phyloP scores from a whole-genome alignment of 2,888 invertebrate genomes.

The Pandemis cinnamomeana region DNA sequence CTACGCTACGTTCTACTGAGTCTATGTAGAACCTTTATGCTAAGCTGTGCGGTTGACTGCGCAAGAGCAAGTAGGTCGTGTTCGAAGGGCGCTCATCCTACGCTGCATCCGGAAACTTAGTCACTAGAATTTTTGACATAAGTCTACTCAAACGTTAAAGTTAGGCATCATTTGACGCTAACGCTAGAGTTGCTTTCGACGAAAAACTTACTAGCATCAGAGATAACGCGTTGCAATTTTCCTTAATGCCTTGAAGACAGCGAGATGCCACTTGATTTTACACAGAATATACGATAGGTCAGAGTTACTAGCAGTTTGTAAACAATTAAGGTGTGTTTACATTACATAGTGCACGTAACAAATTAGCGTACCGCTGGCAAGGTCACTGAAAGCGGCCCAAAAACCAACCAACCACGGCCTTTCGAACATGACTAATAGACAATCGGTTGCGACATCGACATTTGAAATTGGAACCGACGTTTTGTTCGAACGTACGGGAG shows the following conservation, averaged over 20 bases:
- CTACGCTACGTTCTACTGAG: too few relatives aligned
- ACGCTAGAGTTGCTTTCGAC: too few relatives aligned
- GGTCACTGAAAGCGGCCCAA: constrained; percentile 40
- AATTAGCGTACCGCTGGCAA: constrained; percentile 36
- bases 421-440: constrained; percentile 41
- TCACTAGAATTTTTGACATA: too few relatives aligned
- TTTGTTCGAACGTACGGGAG: not conserved
- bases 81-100: constrained; percentile 9
- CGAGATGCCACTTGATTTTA: not conserved
- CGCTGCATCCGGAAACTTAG: not conserved
- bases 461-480: constrained; percentile 14
- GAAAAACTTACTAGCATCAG: too few relatives aligned
- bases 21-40: too few relatives aligned
- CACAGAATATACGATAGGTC: constrained; percentile 1
- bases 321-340: constrained; percentile 36
- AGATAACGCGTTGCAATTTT: too few relatives aligned
- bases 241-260: too few relatives aligned
- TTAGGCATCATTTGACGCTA: too few relatives aligned
- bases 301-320: constrained; percentile 7
- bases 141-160: too few relatives aligned
- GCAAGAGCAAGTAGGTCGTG: constrained; percentile 4
- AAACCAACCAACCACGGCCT: constrained; percentile 28
- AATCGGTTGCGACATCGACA: constrained; percentile 34
- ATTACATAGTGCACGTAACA: constrained; percentile 28
- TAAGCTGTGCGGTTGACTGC: not conserved